Conservation (phyloP, 2,113 vertebrate species). For the Pleuronectes platessa region DNA sequence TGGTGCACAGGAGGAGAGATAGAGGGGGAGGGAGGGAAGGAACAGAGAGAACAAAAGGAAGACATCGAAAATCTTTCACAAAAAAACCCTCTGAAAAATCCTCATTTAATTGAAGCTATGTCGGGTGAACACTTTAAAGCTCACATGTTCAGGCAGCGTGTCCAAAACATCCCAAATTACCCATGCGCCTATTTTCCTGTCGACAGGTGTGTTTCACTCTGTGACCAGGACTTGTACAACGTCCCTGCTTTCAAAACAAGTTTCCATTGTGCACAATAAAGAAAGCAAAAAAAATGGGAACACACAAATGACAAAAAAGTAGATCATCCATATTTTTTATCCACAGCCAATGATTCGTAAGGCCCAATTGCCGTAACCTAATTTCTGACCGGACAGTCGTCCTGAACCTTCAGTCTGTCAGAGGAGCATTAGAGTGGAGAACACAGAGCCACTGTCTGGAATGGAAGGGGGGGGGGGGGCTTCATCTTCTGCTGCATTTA, state of each 20-base stretch:
- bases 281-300: constrained; percentile 7
- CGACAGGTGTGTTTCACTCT: constrained; percentile 40
- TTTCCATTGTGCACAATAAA: constrained; percentile 12
- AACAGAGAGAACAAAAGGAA: constrained; percentile 45
- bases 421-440: constrained; percentile 50
- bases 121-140: background rate
- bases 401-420: constrained; percentile 46
- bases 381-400: constrained; percentile 49
- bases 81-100: constrained; percentile 23
- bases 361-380: constrained; percentile 64
- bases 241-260: constrained; percentile 32
- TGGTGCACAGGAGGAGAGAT: constrained; percentile 74
- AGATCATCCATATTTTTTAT: constrained; percentile 55
- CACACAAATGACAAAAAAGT: constrained; percentile 10
- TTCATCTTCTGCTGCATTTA: constrained; percentile 26
- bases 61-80: constrained; percentile 29
- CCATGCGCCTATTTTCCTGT: constrained; percentile 19
- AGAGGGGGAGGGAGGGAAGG: constrained; percentile 33
- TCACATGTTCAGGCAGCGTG: constrained; percentile 19
- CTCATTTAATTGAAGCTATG: background rate
- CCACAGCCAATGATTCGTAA: constrained; percentile 61
- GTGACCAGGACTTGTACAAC: constrained; percentile 16
- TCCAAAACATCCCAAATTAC: constrained; percentile 28
- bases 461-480: background rate
- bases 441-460: constrained; percentile 4